These are phyloP conservation scores for Pardalotus punctatus DNA, from an alignment of 2,113 vertebrate species.

Conservation along the genomic window DNA sequence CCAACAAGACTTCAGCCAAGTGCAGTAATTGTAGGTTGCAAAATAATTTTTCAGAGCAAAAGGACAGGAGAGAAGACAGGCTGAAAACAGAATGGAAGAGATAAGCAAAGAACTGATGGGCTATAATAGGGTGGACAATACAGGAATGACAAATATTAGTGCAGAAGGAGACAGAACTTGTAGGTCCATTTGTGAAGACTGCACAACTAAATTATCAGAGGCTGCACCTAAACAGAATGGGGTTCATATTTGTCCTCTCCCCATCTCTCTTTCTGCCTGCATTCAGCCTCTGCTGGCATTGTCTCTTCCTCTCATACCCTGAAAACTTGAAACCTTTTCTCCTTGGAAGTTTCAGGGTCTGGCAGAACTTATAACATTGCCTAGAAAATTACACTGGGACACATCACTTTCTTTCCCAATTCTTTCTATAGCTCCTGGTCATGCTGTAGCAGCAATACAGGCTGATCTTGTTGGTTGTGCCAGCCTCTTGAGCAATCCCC, in stretches of 20 bases:
- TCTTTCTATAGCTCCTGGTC: background rate
- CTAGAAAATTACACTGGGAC: background rate
- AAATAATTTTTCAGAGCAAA: slow-evolving; percentile 27
- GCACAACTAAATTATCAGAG: background rate
- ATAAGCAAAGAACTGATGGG: background rate
- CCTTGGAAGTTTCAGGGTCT: background rate
- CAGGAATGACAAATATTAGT: background rate
- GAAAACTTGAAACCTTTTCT: background rate
- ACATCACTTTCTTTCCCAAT: background rate
- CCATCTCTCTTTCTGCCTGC: background rate
- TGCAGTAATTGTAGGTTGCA: background rate
- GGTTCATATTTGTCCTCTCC: background rate
- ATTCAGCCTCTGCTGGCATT: background rate
- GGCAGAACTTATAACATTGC: background rate
- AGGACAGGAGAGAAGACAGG: background rate
- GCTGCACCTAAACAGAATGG: background rate
- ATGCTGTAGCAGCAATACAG: background rate
- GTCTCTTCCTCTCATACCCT: background rate
- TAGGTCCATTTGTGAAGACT: background rate
- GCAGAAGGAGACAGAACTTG: background rate
- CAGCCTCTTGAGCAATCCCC: background rate
- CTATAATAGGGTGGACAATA: background rate
- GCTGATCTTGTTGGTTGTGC: background rate
- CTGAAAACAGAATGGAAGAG: background rate
- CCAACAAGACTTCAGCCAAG: background rate